Conservation (phyloP, 2,113 vertebrate species). For the Motacilla tschutschensis region DNA sequence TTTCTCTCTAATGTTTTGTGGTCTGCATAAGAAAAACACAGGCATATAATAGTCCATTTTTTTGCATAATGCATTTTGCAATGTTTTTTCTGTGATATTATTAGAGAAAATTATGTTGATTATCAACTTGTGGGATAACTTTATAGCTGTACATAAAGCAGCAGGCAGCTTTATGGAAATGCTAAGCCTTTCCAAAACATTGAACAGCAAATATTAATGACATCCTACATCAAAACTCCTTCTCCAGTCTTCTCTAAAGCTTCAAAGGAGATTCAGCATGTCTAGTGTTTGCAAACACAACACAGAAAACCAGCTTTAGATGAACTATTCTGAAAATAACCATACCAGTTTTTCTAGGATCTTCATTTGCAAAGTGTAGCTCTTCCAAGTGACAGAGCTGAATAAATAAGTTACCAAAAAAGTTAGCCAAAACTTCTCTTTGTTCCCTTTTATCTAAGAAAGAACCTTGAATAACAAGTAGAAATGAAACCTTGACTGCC, state of each 20-base stretch:
- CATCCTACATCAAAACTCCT: neutral
- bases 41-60: neutral
- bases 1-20: neutral
- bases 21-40: neutral
- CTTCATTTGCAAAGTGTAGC: neutral
- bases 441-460: neutral
- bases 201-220: neutral
- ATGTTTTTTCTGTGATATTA: neutral
- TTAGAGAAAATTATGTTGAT: neutral
- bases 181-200: neutral
- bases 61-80: neutral
- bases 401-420: neutral
- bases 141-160: neutral
- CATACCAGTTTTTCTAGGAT: neutral
- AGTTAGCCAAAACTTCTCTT: neutral
- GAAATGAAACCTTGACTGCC: neutral
- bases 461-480: neutral
- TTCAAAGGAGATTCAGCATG: neutral
- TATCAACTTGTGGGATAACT: neutral
- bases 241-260: neutral
- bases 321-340: neutral
- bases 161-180: neutral
- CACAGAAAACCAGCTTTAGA: neutral
- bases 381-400: neutral
- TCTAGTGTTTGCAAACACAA: neutral